Conservation (phyloP, 2,113 vertebrate species). For the Brevimyrus niger region DNA sequence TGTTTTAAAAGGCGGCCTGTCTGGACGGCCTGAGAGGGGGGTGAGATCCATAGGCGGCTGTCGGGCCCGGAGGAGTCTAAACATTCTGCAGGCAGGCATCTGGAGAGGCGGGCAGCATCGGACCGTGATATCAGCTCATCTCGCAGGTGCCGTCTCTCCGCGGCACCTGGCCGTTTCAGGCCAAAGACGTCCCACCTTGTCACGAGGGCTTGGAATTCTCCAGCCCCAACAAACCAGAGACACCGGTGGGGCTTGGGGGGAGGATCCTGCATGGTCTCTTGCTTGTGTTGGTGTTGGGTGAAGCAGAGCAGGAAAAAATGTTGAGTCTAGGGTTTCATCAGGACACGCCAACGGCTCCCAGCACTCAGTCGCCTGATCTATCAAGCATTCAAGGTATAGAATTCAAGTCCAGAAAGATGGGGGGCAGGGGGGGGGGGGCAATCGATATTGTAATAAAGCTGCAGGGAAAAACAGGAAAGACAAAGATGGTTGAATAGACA, state of each 20-base stretch:
- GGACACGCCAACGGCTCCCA: background rate
- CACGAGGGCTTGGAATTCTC: background rate
- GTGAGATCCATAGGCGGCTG: background rate
- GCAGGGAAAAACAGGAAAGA: background rate
- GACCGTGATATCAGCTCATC: background rate
- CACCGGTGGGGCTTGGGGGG: background rate
- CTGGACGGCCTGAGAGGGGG: background rate
- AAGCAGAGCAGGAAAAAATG: background rate
- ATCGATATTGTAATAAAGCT: background rate
- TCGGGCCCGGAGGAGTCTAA: background rate
- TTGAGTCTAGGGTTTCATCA: background rate
- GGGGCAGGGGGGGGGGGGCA: background rate
- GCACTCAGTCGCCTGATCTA: slow-evolving; percentile 21
- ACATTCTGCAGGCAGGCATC: background rate
- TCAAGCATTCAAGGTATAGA: slow-evolving; percentile 32
- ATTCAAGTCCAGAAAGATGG: slow-evolving; percentile 41
- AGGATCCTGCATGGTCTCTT: background rate
- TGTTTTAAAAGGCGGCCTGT: background rate
- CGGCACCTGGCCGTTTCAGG: background rate
- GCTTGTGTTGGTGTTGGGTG: background rate
- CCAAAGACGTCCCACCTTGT: background rate
- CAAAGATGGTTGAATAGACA: background rate
- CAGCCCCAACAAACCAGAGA: background rate
- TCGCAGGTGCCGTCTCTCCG: background rate
- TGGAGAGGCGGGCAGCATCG: background rate